Conservation (phyloP, 2,888 invertebrate genomes). For the Himalopsyche japonica region DNA sequence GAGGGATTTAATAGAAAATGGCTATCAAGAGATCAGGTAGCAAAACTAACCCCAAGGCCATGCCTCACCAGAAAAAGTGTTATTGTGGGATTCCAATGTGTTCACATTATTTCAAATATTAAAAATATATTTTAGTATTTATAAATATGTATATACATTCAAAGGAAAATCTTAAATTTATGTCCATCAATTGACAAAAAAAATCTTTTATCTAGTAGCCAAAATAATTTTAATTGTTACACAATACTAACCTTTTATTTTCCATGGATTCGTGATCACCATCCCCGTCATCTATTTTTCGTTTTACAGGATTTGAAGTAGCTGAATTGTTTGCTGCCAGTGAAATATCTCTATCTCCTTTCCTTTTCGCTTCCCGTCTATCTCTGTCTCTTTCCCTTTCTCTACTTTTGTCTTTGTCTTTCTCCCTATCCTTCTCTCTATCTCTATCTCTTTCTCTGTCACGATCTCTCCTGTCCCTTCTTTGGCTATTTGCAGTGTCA, state of each 20-base stretch:
- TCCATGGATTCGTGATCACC: slow-evolving; percentile 56
- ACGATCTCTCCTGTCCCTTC: slow-evolving; percentile 36
- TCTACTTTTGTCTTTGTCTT: slow-evolving; percentile 44
- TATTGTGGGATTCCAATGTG: no score
- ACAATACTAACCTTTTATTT: slow-evolving; percentile 45
- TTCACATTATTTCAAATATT: no score
- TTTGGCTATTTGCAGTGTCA: slow-evolving; percentile 31
- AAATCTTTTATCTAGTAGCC: no score
- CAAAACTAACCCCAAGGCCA: no score
- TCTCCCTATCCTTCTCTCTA: slow-evolving; percentile 43
- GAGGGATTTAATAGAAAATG: no score
- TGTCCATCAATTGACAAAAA: no score
- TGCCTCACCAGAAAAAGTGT: no score
- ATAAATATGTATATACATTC: no score
- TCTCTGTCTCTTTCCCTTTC: slow-evolving; percentile 43
- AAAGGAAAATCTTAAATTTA: no score
- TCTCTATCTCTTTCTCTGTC: slow-evolving; percentile 43
- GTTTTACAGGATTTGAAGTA: slow-evolving; percentile 49
- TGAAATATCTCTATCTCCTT: slow-evolving; percentile 30
- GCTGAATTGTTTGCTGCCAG: slow-evolving; percentile 24
- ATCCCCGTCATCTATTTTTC: slow-evolving; percentile 64
- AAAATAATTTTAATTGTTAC: not conserved
- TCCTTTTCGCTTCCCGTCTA: slow-evolving; percentile 35
- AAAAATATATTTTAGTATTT: no score
- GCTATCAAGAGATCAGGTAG: no score